phyloP scores from a whole-genome alignment of 2,888 invertebrate species.

The Electrophaes corylata region DNA sequence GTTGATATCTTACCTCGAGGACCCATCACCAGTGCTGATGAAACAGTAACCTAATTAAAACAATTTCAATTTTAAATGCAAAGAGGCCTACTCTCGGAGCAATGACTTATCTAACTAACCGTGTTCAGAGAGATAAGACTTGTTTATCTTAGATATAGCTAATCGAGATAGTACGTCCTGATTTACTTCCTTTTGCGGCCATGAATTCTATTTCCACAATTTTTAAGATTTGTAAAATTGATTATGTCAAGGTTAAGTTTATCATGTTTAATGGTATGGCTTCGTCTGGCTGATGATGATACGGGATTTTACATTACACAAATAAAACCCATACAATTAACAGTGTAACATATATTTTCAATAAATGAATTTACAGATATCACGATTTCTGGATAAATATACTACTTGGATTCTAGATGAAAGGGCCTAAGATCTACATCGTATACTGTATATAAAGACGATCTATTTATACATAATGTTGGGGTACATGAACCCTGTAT shows the following conservation, averaged over 20 bases:
- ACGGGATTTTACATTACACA: constrained; percentile 52
- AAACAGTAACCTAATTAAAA: constrained; percentile 55
- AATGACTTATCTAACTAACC: constrained; percentile 49
- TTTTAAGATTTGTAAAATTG: constrained; percentile 3
- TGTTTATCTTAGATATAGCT: constrained; percentile 60
- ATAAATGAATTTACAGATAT: constrained; percentile 79
- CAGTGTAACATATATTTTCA: constrained; percentile 81
- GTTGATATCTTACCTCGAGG: constrained; percentile 67
- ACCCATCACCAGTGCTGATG: constrained; percentile 77
- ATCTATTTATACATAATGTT: constrained; percentile 34
- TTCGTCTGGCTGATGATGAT: constrained; percentile 27
- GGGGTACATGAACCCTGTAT: constrained; percentile 37
- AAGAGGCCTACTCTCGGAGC: constrained; percentile 46
- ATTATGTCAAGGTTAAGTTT: constrained; percentile 13
- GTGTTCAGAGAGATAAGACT: constrained; percentile 49
- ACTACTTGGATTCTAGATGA: constrained; percentile 55
- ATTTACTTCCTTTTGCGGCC: constrained; percentile 40
- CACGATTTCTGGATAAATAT: constrained; percentile 66
- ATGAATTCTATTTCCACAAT: constrained; percentile 20
- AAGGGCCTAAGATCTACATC: constrained; percentile 43
- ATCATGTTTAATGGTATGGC: constrained; percentile 21
- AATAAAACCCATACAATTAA: constrained; percentile 78
- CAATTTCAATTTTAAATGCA: constrained; percentile 43
- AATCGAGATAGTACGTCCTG: constrained; percentile 50
- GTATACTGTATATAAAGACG: constrained; percentile 42